A percentile compares a stretch with the other conserved stretches of the same genome.
Conservation (phyloP, 2,797 vertebrate species). For the Chaenodraco wilsoni region DNA sequence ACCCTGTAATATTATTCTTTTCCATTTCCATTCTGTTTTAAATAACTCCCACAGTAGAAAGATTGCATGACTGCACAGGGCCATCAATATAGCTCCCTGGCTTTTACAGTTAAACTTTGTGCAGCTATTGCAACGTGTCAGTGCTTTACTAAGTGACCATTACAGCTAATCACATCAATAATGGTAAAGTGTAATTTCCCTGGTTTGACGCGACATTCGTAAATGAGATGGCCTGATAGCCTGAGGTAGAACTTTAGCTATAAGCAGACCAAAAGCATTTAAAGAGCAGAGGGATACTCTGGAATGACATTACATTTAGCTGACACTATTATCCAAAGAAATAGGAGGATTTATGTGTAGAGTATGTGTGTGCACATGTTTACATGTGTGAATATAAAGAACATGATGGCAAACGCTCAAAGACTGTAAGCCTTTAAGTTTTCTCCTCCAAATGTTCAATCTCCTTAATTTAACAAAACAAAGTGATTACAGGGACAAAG, state of each 20-base stretch:
- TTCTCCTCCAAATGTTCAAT: slow-evolving; percentile 37
- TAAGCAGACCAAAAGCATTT: slow-evolving; percentile 41
- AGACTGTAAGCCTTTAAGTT: slow-evolving; percentile 19
- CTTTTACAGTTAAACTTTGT: slow-evolving; percentile 54
- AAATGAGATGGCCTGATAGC: slow-evolving; percentile 41
- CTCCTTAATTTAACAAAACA: slow-evolving; percentile 63
- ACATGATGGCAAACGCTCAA: slow-evolving; percentile 32
- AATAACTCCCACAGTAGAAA: slow-evolving; percentile 12
- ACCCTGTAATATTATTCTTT: slow-evolving; percentile 1
- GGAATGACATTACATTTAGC: no score
- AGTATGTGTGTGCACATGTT: slow-evolving; percentile 16
- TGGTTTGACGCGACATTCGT: slow-evolving; percentile 43
- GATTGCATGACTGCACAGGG: slow-evolving; percentile 6
- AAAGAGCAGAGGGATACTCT: slow-evolving; percentile 37
- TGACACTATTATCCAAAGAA: not conserved
- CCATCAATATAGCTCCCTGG: slow-evolving; percentile 39
- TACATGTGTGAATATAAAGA: slow-evolving; percentile 32
- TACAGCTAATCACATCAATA: slow-evolving; percentile 63
- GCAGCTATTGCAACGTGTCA: slow-evolving; percentile 49
- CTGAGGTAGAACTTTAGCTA: slow-evolving; percentile 47
- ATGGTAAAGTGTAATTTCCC: slow-evolving; percentile 53
- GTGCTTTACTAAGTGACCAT: slow-evolving; percentile 69
- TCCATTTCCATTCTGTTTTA: slow-evolving; percentile 22
- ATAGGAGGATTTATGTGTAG: slow-evolving; percentile 32
- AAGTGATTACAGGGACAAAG: slow-evolving; percentile 53